Evolutionary conservation across 2,888 invertebrate species (phyloP).

Genomic region (Acrocyrtus sp.): DNA sequence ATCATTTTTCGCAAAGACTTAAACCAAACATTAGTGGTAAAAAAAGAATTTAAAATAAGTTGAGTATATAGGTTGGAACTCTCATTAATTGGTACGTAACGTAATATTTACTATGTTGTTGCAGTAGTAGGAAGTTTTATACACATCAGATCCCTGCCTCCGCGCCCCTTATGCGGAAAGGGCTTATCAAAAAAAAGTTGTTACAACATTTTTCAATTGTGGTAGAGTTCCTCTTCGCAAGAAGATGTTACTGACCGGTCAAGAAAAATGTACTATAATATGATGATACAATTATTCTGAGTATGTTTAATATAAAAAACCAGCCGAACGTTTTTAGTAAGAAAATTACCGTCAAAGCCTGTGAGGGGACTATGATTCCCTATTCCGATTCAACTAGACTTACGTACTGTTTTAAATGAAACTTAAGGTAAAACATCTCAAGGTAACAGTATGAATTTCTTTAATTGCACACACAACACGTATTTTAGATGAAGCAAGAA

Average conservation of each 20-base stretch:
- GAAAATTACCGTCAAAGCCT: constrained; percentile 46
- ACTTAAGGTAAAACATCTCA: constrained; percentile 39
- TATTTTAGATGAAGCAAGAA: constrained; percentile 7
- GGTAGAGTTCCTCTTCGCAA: too few relatives aligned
- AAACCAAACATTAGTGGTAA: constrained; percentile 49
- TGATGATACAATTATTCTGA: not conserved
- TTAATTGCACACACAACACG: constrained; percentile 21
- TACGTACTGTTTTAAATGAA: too few relatives aligned
- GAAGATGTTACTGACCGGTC: too few relatives aligned
- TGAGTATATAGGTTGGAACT: constrained; percentile 39
- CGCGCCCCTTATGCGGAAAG: too few relatives aligned
- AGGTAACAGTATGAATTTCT: constrained; percentile 33
- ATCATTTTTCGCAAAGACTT: constrained; percentile 50
- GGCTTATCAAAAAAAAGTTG: too few relatives aligned
- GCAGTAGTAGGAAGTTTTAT: constrained; percentile 36
- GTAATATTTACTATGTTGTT: constrained; percentile 26
- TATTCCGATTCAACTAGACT: constrained; percentile 51
- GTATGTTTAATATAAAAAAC: not conserved
- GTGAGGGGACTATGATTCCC: constrained; percentile 49
- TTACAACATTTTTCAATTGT: too few relatives aligned
- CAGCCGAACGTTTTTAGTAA: constrained; percentile 28
- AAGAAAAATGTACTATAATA: too few relatives aligned
- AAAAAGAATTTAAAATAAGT: constrained; percentile 34
- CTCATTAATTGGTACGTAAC: constrained; percentile 32
- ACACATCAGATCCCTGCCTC: too few relatives aligned